Conservation (phyloP, 1,140 invertebrate genomes). For the Polyergus mexicanus region DNA sequence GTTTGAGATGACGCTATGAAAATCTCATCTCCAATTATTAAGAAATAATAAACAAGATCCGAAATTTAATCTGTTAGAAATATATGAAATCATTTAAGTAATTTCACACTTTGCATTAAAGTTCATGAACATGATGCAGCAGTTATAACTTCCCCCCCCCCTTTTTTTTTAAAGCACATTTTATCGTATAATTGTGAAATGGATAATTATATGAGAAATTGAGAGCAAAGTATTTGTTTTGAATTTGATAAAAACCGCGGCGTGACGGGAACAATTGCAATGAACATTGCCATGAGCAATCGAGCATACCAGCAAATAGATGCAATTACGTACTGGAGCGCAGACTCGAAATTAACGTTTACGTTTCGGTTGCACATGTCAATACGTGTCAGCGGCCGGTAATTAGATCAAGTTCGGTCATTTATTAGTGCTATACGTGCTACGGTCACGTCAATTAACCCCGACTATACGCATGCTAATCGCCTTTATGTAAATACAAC, state of each 20-base stretch:
- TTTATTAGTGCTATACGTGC: conserved; percentile 73
- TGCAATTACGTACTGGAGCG: conserved; percentile 67
- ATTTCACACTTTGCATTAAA: background rate
- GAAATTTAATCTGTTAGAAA: conserved; percentile 6
- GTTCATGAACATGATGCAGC: background rate
- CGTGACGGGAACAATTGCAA: conserved; percentile 35
- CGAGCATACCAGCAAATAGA: conserved; percentile 73
- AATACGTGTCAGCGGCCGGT: conserved; percentile 66
- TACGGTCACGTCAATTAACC: conserved; percentile 72
- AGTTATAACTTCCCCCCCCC: no score
- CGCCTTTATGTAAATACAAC: conserved; percentile 80
- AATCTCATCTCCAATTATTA: background rate
- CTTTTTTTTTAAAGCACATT: background rate
- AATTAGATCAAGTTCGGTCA: conserved; percentile 81
- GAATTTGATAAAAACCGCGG: conserved; percentile 43
- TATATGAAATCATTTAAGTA: background rate
- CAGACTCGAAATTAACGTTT: conserved; percentile 72
- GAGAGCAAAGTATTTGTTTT: conserved; percentile 10
- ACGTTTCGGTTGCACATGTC: conserved; percentile 73
- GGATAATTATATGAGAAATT: conserved; percentile 26
- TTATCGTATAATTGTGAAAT: background rate
- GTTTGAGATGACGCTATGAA: no score
- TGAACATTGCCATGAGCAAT: conserved; percentile 37
- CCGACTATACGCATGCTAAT: conserved; percentile 75
- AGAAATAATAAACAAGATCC: background rate